A percentile compares a stretch with the other conserved stretches of the same genome.
These are phyloP conservation scores for Sander lucioperca DNA, from an alignment of 2,113 vertebrate genomes.

Conservation along the genomic window DNA sequence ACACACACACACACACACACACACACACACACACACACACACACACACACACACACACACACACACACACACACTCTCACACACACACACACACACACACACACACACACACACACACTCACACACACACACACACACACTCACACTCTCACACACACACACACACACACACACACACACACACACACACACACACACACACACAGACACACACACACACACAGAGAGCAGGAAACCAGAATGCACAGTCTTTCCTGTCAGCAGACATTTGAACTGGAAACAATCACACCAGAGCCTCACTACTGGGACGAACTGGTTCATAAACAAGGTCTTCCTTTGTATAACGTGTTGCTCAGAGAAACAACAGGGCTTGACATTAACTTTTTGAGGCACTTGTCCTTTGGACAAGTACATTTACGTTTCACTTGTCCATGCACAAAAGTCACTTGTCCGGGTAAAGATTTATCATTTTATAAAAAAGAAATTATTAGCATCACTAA, in stretches of 20 bases:
- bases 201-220: conserved; percentile 4
- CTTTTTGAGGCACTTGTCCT: no score
- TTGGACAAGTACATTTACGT: no score
- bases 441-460: no score
- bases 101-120: neutral
- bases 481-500: no score
- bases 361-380: neutral
- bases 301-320: neutral
- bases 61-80: neutral
- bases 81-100: neutral
- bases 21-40: neutral
- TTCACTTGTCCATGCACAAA: no score
- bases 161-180: neutral
- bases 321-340: neutral
- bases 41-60: neutral
- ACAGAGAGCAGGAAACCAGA: neutral
- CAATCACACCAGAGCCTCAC: conserved; percentile 5
- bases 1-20: neutral
- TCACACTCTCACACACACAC: no score
- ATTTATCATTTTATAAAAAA: no score
- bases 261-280: conserved; percentile 16
- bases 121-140: neutral
- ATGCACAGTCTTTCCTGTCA: conserved; percentile 16
- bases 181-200: neutral
- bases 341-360: neutral